phyloP scores from a whole-genome alignment of 1,140 invertebrate species.

The Apocrypta bakeri region DNA sequence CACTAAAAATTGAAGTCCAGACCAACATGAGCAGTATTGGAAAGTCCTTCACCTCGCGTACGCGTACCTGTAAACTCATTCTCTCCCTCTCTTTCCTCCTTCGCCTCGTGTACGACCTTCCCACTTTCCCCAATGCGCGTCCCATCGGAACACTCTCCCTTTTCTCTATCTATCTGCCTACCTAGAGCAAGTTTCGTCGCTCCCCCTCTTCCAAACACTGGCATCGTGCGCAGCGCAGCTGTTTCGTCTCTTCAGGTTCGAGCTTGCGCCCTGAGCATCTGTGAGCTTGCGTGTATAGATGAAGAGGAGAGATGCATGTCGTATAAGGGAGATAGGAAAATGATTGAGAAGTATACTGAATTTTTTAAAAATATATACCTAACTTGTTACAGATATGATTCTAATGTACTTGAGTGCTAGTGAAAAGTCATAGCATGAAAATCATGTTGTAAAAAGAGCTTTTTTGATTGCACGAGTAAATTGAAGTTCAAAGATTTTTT shows the following conservation, averaged over 20 bases:
- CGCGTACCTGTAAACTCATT: not conserved
- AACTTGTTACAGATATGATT: not conserved
- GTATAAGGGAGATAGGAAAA: no score
- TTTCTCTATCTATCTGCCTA: not conserved
- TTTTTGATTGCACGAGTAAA: no score
- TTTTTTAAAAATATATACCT: not conserved
- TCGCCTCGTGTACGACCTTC: not conserved
- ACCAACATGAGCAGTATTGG: not conserved
- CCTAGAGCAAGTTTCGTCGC: not conserved
- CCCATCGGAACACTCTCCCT: not conserved
- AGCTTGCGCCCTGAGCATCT: not conserved
- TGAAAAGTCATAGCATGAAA: not conserved
- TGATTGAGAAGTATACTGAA: not conserved
- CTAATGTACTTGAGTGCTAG: not conserved
- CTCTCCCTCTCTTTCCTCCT: not conserved
- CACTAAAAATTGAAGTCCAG: not conserved
- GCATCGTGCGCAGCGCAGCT: not conserved
- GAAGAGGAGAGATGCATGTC: not conserved
- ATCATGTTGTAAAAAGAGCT: not conserved
- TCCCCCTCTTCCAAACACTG: not conserved
- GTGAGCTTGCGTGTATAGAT: not conserved
- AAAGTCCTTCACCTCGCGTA: not conserved
- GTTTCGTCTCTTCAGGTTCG: not conserved
- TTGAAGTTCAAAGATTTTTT: no score
- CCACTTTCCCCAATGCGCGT: not conserved